A percentile compares a stretch with the other conserved stretches of the same genome.
Conservation (phyloP, 35 echinoderm and acorn worm genomes). For the Lytechinus pictus region DNA sequence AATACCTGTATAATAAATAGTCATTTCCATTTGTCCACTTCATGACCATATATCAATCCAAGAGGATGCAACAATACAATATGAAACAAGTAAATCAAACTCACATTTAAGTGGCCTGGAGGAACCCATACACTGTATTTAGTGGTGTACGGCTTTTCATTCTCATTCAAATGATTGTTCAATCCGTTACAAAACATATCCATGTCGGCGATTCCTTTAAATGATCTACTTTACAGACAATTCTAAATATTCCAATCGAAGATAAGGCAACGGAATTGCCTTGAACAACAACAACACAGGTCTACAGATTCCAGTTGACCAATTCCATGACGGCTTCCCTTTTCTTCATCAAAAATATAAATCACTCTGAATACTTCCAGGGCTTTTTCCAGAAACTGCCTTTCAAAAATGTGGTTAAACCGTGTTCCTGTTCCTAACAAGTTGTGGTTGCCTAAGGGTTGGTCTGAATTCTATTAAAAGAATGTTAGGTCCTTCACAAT, state of each 20-base stretch:
- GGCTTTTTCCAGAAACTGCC: too few relatives aligned
- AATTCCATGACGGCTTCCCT: too few relatives aligned
- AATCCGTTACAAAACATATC: background rate
- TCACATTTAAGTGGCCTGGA: background rate
- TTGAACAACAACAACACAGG: background rate
- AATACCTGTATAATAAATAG: too few relatives aligned
- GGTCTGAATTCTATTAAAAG: background rate
- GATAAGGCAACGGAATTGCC: background rate
- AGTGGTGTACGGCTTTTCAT: background rate
- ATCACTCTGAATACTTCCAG: too few relatives aligned
- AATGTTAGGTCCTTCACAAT: too few relatives aligned
- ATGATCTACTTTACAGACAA: background rate
- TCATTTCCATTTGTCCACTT: too few relatives aligned
- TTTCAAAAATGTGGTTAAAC: too few relatives aligned
- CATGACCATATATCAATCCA: too few relatives aligned
- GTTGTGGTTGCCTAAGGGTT: background rate
- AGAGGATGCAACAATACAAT: too few relatives aligned
- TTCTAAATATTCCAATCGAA: background rate
- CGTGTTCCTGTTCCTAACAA: background rate
- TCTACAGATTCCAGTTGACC: too few relatives aligned
- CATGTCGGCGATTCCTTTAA: background rate
- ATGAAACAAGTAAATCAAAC: background rate
- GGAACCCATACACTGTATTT: background rate
- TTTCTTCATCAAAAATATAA: too few relatives aligned
- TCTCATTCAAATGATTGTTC: slow-evolving; percentile 9